Conservation (phyloP, 2,797 vertebrate species). For the Esox lucius region DNA sequence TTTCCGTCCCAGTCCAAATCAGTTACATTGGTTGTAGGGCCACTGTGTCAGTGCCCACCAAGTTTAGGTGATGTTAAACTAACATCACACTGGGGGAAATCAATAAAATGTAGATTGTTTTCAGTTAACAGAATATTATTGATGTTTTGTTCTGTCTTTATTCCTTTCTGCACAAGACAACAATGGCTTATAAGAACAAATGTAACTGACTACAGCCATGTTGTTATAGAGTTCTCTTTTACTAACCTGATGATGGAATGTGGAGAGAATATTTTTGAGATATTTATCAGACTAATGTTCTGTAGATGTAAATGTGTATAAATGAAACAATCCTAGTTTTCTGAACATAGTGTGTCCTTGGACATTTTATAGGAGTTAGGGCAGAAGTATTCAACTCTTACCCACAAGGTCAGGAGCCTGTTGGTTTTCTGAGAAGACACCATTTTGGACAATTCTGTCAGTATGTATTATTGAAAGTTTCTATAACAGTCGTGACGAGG, state of each 20-base stretch:
- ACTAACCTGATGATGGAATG: conserved; percentile 13
- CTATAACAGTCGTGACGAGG: neutral
- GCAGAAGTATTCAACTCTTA: no score
- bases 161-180: neutral
- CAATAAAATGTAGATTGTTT: neutral
- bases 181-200: conserved; percentile 30
- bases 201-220: conserved; percentile 9
- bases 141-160: neutral
- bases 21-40: neutral
- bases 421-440: neutral
- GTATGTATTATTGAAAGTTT: neutral
- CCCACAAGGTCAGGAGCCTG: no score
- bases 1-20: neutral
- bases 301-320: conserved; percentile 53
- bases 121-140: neutral
- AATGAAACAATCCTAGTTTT: conserved; percentile 54
- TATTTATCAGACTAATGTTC: conserved; percentile 56
- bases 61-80: neutral
- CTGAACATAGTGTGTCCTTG: conserved; percentile 29
- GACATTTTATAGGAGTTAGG: neutral
- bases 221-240: conserved; percentile 18
- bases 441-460: neutral
- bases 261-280: conserved; percentile 4
- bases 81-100: neutral
- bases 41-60: neutral